Evolutionary conservation across 1,140 invertebrate genomes (phyloP).

Genomic region (Popillia japonica): DNA sequence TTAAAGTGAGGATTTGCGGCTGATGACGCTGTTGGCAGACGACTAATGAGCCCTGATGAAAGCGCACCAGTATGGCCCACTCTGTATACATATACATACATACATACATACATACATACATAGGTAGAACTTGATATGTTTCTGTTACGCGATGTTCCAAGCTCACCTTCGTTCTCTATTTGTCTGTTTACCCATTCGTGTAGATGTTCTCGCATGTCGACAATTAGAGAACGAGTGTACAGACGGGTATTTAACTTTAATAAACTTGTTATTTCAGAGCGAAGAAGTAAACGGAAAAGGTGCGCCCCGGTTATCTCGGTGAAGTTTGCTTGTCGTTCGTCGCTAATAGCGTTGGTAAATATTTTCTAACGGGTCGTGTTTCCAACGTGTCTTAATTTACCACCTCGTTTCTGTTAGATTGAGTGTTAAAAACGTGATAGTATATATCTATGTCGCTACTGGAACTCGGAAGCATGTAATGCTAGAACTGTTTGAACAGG

Average conservation of each 20-base stretch:
- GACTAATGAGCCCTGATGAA: background rate
- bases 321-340: background rate
- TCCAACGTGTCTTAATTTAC: background rate
- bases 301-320: background rate
- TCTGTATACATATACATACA: no score
- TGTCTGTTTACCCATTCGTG: background rate
- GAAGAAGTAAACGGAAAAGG: conserved; percentile 8
- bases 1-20: conserved; percentile 8
- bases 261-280: background rate
- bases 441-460: no score
- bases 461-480: no score
- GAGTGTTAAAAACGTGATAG: background rate
- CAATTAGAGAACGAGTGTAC: background rate
- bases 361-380: background rate
- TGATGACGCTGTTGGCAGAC: background rate
- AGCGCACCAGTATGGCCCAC: background rate
- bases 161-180: background rate
- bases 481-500: no score
- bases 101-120: no score
- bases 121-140: background rate
- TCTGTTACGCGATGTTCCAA: background rate
- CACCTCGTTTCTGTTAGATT: background rate
- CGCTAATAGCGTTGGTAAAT: conserved; percentile 6
- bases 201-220: background rate
- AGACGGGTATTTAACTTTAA: background rate